Evolutionary conservation across 2,797 vertebrate species (phyloP).

Genomic region (Artibeus jamaicensis): DNA sequence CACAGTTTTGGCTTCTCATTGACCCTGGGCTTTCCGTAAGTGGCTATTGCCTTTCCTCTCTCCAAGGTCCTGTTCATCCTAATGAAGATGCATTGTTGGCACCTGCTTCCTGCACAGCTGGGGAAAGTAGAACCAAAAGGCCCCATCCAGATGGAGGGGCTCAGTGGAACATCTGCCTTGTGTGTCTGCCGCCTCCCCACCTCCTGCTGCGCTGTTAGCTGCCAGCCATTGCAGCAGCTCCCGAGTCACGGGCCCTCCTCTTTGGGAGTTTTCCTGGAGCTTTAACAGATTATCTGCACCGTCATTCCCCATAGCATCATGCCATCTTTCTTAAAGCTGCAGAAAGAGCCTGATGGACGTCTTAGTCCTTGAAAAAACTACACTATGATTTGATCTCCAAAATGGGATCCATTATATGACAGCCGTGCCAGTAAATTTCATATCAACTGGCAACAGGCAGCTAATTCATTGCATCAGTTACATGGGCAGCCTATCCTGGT

Average conservation of each 20-base stretch:
- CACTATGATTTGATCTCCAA: neutral
- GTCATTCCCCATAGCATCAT: neutral
- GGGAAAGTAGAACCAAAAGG: neutral
- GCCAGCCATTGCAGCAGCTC: constrained; percentile 42
- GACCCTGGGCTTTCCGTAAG: neutral
- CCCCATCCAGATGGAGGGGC: constrained; percentile 61
- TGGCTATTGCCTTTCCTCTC: neutral
- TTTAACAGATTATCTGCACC: constrained; percentile 47
- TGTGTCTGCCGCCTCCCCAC: constrained; percentile 46
- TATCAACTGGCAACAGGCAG: neutral
- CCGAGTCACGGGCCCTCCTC: constrained; percentile 17
- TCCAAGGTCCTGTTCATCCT: neutral
- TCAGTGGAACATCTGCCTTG: constrained; percentile 65
- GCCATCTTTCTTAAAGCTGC: constrained; percentile 32
- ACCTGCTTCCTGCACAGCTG: constrained; percentile 7
- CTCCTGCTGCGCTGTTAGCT: constrained; percentile 30
- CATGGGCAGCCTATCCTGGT: neutral
- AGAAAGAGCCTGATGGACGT: constrained; percentile 24
- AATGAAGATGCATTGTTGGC: constrained; percentile 38
- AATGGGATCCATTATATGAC: neutral
- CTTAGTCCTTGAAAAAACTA: neutral
- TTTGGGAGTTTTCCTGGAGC: constrained; percentile 9
- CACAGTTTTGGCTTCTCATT: neutral
- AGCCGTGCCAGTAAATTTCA: neutral
- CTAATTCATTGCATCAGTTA: neutral